Evolutionary conservation across 2,888 invertebrate genomes (phyloP).

Genomic region (Portevinia maculata): DNA sequence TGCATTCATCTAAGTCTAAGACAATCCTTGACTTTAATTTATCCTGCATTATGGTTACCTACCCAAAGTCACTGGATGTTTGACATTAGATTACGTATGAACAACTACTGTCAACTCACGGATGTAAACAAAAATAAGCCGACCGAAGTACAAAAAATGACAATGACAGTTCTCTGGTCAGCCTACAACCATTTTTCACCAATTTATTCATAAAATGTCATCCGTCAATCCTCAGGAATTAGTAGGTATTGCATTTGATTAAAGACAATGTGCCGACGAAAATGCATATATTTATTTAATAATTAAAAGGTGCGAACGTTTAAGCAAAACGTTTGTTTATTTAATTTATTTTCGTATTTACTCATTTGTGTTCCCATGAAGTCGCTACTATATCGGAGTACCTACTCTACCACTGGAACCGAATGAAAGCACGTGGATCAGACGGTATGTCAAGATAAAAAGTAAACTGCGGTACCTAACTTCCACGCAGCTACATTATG

Average conservation of each 20-base stretch:
- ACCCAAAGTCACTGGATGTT: no score
- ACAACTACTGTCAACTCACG: no score
- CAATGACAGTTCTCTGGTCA: no score
- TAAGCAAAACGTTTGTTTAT: conserved; percentile 34
- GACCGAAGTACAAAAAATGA: no score
- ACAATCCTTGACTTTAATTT: no score
- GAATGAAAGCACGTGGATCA: conserved; percentile 33
- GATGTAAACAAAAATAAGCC: no score
- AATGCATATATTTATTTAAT: conserved; percentile 18
- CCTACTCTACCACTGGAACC: conserved; percentile 6
- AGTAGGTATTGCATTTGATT: conserved; percentile 28
- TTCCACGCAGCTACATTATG: conserved; percentile 26
- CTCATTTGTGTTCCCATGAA: conserved; percentile 71
- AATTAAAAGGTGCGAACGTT: conserved; percentile 55
- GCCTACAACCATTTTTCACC: no score
- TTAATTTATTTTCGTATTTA: conserved; percentile 47
- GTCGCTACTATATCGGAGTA: conserved; percentile 37
- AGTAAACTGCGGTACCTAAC: conserved; percentile 17
- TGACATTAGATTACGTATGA: no score
- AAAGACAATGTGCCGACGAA: conserved; percentile 8
- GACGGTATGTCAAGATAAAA: conserved; percentile 20
- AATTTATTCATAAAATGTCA: conserved; percentile 17
- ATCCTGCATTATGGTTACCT: no score
- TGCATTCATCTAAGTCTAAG: no score
- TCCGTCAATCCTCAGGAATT: conserved; percentile 34